A percentile compares a stretch with the other conserved stretches of the same genome.
These are phyloP conservation scores for Eristalis intricaria DNA, from an alignment of 2,888 invertebrate species.

Conservation along the genomic window DNA sequence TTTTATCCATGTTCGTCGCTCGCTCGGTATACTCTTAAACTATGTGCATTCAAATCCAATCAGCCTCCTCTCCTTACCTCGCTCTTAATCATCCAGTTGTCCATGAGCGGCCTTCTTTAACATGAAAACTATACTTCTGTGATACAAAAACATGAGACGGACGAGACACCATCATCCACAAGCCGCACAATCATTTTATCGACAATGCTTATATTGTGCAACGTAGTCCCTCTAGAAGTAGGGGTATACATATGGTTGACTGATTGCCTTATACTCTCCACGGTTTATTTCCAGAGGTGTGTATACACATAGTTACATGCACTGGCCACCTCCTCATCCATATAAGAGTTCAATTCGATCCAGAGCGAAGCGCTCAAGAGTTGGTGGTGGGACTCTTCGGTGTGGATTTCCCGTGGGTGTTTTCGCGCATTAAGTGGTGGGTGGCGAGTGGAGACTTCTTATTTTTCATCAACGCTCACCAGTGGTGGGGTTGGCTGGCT, in stretches of 20 bases:
- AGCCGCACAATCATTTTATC: conserved; percentile 28
- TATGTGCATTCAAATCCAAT: not conserved
- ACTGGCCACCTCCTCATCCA: not conserved
- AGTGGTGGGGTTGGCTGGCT: not conserved
- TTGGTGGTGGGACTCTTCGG: not conserved
- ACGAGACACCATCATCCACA: not conserved
- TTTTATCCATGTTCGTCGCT: conserved; percentile 10
- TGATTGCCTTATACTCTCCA: conserved; percentile 4
- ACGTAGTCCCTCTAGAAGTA: conserved; percentile 10
- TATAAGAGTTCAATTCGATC: not conserved
- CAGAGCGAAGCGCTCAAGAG: not conserved
- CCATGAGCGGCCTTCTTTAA: conserved; percentile 4
- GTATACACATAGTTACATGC: not conserved
- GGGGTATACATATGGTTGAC: not conserved
- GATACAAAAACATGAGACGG: not conserved
- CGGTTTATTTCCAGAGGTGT: conserved; percentile 11
- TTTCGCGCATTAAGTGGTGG: conserved; percentile 41
- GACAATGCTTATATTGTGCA: conserved; percentile 43
- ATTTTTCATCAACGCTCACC: conserved; percentile 32
- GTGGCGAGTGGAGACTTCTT: conserved; percentile 49
- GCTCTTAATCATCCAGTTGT: not conserved
- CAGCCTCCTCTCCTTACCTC: not conserved
- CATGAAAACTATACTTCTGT: not conserved
- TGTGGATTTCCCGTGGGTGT: conserved; percentile 28
- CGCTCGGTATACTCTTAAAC: not conserved